A percentile compares a stretch with the other conserved stretches of the same genome.
Conservation (phyloP, 2,888 invertebrate species). For the Candidula unifasciata region DNA sequence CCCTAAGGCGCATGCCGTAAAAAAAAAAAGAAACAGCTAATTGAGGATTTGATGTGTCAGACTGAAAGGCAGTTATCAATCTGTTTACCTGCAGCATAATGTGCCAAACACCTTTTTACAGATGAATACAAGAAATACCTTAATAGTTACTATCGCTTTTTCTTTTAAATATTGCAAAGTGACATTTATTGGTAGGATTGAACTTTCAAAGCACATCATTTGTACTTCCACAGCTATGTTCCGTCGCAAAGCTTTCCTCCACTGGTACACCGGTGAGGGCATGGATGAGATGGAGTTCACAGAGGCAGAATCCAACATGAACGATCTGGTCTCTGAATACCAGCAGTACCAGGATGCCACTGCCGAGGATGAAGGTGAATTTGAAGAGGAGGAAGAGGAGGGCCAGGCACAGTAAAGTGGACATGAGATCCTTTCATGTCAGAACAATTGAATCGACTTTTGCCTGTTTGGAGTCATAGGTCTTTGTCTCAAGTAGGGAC, state of each 20-base stretch:
- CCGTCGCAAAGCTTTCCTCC: constrained; percentile 79
- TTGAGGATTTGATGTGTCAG: too few relatives aligned
- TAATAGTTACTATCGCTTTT: too few relatives aligned
- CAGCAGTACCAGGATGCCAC: constrained; percentile 77
- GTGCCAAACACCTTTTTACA: too few relatives aligned
- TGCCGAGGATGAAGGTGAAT: constrained; percentile 49
- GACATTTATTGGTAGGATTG: not conserved
- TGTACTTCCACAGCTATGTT: constrained; percentile 25
- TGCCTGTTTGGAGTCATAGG: too few relatives aligned
- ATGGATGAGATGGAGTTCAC: constrained; percentile 28
- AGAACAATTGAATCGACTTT: too few relatives aligned
- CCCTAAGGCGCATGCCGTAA: too few relatives aligned
- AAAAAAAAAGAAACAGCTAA: too few relatives aligned
- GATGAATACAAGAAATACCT: too few relatives aligned
- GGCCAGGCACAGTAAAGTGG: not conserved
- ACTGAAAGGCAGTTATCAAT: too few relatives aligned
- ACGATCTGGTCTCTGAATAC: constrained; percentile 81
- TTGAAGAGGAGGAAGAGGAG: constrained; percentile 82
- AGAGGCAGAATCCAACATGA: constrained; percentile 23
- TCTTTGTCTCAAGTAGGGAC: too few relatives aligned
- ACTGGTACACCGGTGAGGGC: constrained; percentile 22
- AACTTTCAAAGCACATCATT: not conserved
- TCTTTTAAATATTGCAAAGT: not conserved
- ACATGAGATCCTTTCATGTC: too few relatives aligned
- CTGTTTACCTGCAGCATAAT: too few relatives aligned